Evolutionary conservation across 2,797 vertebrate genomes (phyloP).

Genomic region (Gouania willdenowi): DNA sequence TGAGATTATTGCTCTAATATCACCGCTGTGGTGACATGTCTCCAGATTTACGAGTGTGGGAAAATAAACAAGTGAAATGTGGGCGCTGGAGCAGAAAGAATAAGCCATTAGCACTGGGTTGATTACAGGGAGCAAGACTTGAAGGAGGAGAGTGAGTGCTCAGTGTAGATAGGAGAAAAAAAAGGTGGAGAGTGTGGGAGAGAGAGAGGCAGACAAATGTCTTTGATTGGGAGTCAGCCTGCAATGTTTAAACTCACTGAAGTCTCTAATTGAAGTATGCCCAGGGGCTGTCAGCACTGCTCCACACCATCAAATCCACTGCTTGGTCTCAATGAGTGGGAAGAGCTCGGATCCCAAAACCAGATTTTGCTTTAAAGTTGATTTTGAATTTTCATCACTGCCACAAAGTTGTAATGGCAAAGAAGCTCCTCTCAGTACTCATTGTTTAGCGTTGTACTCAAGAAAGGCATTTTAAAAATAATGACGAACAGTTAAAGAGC

Average conservation of each 20-base stretch:
- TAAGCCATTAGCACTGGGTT: slow-evolving; percentile 97
- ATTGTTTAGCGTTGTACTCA: too few relatives aligned
- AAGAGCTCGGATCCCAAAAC: slow-evolving; percentile 46
- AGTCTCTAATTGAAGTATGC: slow-evolving; percentile 79
- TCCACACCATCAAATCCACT: slow-evolving; percentile 57
- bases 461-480: too few relatives aligned
- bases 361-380: slow-evolving; percentile 43
- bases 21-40: slow-evolving; percentile 90
- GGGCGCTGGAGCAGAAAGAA: slow-evolving; percentile 99
- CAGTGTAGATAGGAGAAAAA: slow-evolving; percentile 40
- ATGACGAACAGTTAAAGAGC: too few relatives aligned
- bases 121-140: slow-evolving; percentile 88
- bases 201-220: slow-evolving; percentile 44
- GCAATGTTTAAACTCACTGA: slow-evolving; percentile 74
- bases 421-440: too few relatives aligned
- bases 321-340: slow-evolving; percentile 64
- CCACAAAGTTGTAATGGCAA: slow-evolving; percentile 29
- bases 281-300: slow-evolving; percentile 65
- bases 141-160: slow-evolving; percentile 75
- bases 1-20: slow-evolving; percentile 99
- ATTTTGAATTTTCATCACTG: slow-evolving; percentile 48
- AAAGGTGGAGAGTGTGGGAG: slow-evolving; percentile 2
- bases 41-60: slow-evolving; percentile 94
- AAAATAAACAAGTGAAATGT: slow-evolving; percentile 99
- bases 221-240: slow-evolving; percentile 70